Evolutionary conservation across 1,140 invertebrate species (phyloP), one percentile per base, ranked within the genome.

Genomic region (Listronotus bonariensis): DNA sequence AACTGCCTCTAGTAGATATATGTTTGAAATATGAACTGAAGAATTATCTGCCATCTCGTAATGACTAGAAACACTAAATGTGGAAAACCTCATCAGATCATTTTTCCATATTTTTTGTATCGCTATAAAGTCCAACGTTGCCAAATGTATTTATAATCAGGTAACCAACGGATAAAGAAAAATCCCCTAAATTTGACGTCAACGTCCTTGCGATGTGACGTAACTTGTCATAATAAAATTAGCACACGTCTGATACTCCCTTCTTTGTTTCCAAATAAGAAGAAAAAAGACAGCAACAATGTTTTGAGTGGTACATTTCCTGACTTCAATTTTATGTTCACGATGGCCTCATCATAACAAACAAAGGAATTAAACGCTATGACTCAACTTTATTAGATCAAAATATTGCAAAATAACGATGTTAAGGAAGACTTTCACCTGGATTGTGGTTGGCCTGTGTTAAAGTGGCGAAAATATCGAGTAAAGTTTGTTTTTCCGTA

Each of bases 111-210:
- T 26, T 26, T 26, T 26, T 26, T 26, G n/a, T 26, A 26, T 3
- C 20, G 20, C 20, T 26, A 26, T 5, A 26, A 26, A 26, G 8
- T 36, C 34, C 34, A 36, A 36, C 34, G 8, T 36, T 36, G 34
- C 34, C 34, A 36, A 7, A 36, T 36, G 8, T 36, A 36, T 12
- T 36, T 9, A 2, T 4, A n/a, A n/a, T n/a, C n/a, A 36, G 11
- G 1, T 36, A 36, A 1, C 34, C 8, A 36, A 36, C 3, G 8
- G 8, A 36, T 9, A 12, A 36, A 36, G 8, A 12, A 36, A 36
- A 36, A 12, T 9, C 34, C 34, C 34, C 11, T 10, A 36, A 77
- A 73, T 77, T 73, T 72, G 45, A 77, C 76, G 31, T 77, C 75
- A 54, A 72, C 41, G 11, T 48, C 67, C 31, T 59, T 17, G 11